A percentile compares a stretch with the other conserved stretches of the same genome.
phyloP scores from a whole-genome alignment of 2,113 vertebrate genomes.

The Toxostoma redivivum region DNA sequence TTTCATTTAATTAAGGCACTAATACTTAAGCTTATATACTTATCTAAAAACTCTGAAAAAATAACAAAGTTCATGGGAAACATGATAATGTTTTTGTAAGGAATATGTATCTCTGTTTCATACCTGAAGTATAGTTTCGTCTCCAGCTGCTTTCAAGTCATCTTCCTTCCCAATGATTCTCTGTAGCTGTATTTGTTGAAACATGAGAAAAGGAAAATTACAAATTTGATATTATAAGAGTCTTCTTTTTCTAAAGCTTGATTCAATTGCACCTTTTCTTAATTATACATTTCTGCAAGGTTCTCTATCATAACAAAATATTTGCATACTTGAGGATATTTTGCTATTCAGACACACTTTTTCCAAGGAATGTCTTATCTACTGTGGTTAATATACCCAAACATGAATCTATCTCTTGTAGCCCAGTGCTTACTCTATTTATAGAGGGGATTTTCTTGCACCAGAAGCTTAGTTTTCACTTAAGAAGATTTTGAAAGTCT shows the following conservation, averaged over 20 bases:
- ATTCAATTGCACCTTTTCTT: background rate
- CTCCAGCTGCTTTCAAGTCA: constrained; percentile 52
- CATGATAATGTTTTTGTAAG: background rate
- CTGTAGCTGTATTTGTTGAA: constrained; percentile 80
- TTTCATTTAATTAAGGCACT: background rate
- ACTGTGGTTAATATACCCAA: background rate
- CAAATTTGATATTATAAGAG: background rate
- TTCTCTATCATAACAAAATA: background rate
- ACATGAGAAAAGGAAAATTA: constrained; percentile 40
- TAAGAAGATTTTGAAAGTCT: background rate
- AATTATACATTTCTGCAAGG: background rate
- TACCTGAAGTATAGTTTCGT: constrained; percentile 55
- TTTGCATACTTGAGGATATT: background rate
- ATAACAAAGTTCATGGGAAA: background rate
- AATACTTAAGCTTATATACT: background rate
- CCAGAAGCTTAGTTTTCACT: background rate
- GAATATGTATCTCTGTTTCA: background rate
- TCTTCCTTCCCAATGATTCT: constrained; percentile 89
- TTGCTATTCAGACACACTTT: background rate
- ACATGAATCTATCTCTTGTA: background rate
- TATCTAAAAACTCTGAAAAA: background rate
- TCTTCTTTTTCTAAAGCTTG: background rate
- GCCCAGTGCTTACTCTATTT: background rate
- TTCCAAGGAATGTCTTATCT: background rate
- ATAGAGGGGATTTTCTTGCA: background rate